Evolutionary conservation across 2,888 invertebrate genomes (phyloP).

Genomic region (Oxyteleia sp.): DNA sequence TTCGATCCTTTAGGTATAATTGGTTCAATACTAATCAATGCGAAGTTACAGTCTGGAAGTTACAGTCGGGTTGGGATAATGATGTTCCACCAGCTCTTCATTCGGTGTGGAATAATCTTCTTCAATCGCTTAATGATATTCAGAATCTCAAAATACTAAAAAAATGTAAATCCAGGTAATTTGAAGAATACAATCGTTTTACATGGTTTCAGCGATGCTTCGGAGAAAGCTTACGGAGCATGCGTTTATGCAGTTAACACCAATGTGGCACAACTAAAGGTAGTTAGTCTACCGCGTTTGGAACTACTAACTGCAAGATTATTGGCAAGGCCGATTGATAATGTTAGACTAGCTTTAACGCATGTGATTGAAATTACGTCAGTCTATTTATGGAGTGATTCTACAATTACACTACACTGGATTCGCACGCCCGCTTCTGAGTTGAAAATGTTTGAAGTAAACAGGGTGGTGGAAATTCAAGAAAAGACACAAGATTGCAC

Average conservation of each 20-base stretch:
- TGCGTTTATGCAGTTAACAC: background rate
- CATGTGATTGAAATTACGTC: background rate
- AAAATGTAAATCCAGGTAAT: background rate
- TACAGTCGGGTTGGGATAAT: background rate
- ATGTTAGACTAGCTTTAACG: background rate
- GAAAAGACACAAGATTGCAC: background rate
- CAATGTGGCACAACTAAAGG: conserved; percentile 26
- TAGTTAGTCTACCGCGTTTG: conserved; percentile 14
- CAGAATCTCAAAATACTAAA: background rate
- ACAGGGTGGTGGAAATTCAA: conserved; percentile 15
- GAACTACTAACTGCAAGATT: conserved; percentile 35
- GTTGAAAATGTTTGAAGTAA: conserved; percentile 1
- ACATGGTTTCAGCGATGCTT: background rate
- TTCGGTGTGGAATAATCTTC: background rate
- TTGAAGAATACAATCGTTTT: background rate
- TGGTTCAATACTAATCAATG: background rate
- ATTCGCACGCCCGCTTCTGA: conserved; percentile 10
- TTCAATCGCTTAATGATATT: background rate
- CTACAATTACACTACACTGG: conserved; percentile 6
- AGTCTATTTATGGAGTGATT: conserved; percentile 35
- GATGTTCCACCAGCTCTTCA: background rate
- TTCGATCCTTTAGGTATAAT: background rate
- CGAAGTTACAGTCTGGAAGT: background rate
- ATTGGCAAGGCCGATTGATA: conserved; percentile 4
- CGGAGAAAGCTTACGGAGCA: background rate